phyloP scores from a whole-genome alignment of 2,797 vertebrate genomes.

The Helarctos malayanus region DNA sequence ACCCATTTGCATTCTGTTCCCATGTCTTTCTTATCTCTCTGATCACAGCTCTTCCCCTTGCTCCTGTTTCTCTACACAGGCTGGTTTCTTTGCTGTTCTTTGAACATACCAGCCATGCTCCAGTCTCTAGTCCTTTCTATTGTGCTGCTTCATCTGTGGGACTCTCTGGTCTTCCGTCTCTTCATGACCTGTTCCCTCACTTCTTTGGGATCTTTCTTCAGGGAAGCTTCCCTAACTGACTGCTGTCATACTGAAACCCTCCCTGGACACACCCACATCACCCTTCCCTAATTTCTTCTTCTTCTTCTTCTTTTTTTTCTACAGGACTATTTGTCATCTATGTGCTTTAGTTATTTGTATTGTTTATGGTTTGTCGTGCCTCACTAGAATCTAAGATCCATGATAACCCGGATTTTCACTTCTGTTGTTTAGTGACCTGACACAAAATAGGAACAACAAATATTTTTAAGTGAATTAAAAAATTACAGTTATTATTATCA shows the following conservation, averaged over 20 bases:
- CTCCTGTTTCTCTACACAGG: neutral
- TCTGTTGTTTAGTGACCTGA: neutral
- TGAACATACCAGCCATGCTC: neutral
- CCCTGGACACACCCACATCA: neutral
- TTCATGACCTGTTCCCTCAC: neutral
- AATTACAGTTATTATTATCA: neutral
- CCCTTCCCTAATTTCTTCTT: neutral
- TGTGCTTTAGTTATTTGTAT: neutral
- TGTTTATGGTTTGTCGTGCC: neutral
- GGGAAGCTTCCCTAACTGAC: neutral
- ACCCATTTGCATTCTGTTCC: neutral
- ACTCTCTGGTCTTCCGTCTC: no score
- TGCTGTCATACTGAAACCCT: neutral
- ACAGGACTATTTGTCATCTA: neutral
- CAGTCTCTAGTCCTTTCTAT: accelerated
- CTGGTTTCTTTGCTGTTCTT: neutral
- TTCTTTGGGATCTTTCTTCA: neutral
- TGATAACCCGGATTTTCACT: neutral
- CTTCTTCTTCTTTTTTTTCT: neutral
- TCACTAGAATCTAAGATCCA: neutral
- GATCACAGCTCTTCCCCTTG: neutral
- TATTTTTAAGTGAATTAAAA: conserved; percentile 13
- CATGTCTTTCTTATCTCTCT: neutral
- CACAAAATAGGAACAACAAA: neutral
- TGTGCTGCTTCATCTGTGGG: neutral